Evolutionary conservation across 2,888 invertebrate genomes (phyloP), one percentile per base, ranked within the genome.

Genomic region (Eristalis arbustorum): DNA sequence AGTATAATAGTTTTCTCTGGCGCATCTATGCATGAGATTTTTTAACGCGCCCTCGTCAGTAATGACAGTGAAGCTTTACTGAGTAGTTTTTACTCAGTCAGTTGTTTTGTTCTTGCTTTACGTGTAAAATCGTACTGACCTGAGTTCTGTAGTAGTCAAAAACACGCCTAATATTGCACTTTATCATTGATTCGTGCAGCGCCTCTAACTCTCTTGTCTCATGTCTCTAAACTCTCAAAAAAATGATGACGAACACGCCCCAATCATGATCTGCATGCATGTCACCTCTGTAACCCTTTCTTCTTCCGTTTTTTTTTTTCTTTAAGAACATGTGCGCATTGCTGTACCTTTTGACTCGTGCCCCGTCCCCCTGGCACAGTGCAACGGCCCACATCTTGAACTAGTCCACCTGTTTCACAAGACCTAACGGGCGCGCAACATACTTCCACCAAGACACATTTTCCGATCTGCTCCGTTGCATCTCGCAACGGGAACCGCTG

Each of bases 391-490:
- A 49, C 49, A 49, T 49, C 49, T 49, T 37, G 37, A 18, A 18
- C 49, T 49, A 22, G 62, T 62, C 22, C 62, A 42, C 22, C 62
- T 63, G 31, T 13, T 73, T 22, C 64, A 14, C 23, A 64, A 23
- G 13, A 59, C 68, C 69, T 78, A 78, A 82, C 73, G 66, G 78
- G 31, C 31, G 31, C 31, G 5, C 61, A 18, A 49, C 49, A 66
- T 69, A 69, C 57, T 74, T 37, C 67, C 3, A 18, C 56, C 81
- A 71, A 74, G 40, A 57, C 64, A 61, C 71, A 82, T 87, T 87
- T 82, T 72, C 82, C 83, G 85, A 82, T 82, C 11, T 71, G 82
- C 85, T 75, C 31, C 78, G 85, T 62, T 87, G 71, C 74, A 71
- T 69, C 71, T 59, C 74, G 82, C 85, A 77, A 82, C n/a, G 69